Evolutionary conservation across 2,797 vertebrate genomes (phyloP).

Genomic region (Centroberyx gerrardi): DNA sequence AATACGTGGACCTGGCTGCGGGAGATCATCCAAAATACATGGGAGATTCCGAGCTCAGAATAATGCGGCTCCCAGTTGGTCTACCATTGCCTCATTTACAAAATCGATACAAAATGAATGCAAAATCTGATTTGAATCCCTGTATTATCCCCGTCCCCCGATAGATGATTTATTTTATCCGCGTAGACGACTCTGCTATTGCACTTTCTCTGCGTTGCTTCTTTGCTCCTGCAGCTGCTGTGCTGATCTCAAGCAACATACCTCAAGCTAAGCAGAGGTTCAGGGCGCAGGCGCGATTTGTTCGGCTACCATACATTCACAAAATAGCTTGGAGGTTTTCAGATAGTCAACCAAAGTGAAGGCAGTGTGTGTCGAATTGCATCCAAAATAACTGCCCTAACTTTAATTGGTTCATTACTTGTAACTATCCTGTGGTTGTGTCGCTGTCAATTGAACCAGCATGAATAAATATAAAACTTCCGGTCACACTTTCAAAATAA

Average conservation of each 20-base stretch:
- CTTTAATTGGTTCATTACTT: not conserved
- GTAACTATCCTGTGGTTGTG: not conserved
- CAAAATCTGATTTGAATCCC: not conserved
- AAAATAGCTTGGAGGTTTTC: not conserved
- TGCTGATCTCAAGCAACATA: constrained; percentile 65
- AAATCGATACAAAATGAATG: not conserved
- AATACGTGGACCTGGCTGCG: constrained; percentile 83
- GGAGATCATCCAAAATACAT: constrained; percentile 64
- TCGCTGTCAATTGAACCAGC: not conserved
- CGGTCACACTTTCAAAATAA: constrained; percentile 30
- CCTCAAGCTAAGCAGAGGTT: constrained; percentile 44
- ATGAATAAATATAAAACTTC: not conserved
- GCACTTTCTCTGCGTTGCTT: constrained; percentile 40
- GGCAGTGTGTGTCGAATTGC: not conserved
- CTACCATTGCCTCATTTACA: constrained; percentile 2
- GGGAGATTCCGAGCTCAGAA: not conserved
- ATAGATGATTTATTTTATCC: not conserved
- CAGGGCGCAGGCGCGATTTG: constrained; percentile 70
- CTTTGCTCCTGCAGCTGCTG: constrained; percentile 59
- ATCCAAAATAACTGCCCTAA: not conserved
- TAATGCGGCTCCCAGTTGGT: constrained; percentile 22
- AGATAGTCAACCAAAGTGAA: not conserved
- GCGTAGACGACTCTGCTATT: not conserved
- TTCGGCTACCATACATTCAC: not conserved
- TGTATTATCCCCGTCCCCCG: not conserved